Conservation (phyloP, 2,888 invertebrate species). For the Protophormia terraenovae region DNA sequence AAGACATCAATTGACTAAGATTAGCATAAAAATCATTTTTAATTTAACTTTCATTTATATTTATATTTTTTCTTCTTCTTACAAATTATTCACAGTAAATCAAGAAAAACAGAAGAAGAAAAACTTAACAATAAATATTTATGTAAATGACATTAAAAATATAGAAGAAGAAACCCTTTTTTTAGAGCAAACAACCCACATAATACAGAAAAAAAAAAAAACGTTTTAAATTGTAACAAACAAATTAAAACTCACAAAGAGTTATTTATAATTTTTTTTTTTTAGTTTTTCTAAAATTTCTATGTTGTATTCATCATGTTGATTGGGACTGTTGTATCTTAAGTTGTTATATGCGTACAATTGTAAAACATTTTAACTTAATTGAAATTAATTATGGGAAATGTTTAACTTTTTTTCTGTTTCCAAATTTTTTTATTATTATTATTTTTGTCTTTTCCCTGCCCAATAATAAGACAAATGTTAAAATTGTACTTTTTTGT, state of each 20-base stretch:
- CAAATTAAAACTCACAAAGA: background rate
- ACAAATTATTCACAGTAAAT: slow-evolving; percentile 6
- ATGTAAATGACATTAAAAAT: background rate
- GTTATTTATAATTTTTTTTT: background rate
- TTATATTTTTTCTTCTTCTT: background rate
- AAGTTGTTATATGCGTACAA: background rate
- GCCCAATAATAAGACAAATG: slow-evolving; percentile 31
- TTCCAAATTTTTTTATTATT: background rate
- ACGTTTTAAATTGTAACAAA: slow-evolving; percentile 26
- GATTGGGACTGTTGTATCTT: background rate
- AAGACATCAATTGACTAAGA: slow-evolving; percentile 63
- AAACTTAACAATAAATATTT: slow-evolving; percentile 28
- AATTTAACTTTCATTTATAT: slow-evolving; percentile 61
- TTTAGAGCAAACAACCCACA: slow-evolving; percentile 39
- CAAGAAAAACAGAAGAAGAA: slow-evolving; percentile 1
- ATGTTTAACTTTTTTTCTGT: slow-evolving; percentile 24
- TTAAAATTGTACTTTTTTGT: slow-evolving; percentile 1
- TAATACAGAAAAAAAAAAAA: too few species aligned
- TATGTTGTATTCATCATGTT: background rate
- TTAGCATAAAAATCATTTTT: slow-evolving; percentile 65
- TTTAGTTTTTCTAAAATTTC: slow-evolving; percentile 23
- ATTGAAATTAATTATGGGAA: slow-evolving; percentile 67
- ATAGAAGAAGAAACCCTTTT: slow-evolving; percentile 33
- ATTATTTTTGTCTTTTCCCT: background rate
- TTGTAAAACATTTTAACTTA: slow-evolving; percentile 52